Evolutionary conservation across 2,113 vertebrate genomes (phyloP).

Genomic region (Megaceryle torquata): DNA sequence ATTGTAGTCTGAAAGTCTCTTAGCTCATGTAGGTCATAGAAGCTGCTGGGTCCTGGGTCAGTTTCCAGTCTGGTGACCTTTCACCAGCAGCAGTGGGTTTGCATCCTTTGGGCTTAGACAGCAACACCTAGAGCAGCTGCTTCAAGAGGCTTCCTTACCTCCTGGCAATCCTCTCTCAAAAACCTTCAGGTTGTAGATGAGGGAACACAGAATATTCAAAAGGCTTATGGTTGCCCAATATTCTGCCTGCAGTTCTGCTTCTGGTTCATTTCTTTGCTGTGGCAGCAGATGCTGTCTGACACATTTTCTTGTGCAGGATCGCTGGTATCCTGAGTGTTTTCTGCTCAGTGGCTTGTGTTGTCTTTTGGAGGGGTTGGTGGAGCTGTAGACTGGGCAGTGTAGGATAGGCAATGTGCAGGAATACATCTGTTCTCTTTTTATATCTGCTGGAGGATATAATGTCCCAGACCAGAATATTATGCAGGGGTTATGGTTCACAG

Average conservation of each 20-base stretch:
- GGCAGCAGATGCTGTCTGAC: neutral
- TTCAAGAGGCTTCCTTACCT: neutral
- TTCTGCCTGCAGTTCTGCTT: neutral
- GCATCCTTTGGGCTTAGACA: neutral
- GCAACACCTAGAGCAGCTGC: neutral
- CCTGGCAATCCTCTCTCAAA: neutral
- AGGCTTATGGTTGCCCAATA: neutral
- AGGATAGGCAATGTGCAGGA: rapidly evolving
- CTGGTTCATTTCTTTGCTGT: constrained; percentile 9
- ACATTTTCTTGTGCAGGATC: neutral
- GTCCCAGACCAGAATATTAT: neutral
- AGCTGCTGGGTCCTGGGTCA: neutral
- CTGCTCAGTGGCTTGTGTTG: neutral
- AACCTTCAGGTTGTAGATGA: neutral
- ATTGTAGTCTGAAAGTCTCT: neutral
- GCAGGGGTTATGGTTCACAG: neutral
- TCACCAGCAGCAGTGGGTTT: neutral
- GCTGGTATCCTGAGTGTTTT: neutral
- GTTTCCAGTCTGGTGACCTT: constrained; percentile 25
- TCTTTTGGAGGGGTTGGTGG: neutral
- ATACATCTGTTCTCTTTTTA: neutral
- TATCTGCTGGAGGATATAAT: neutral
- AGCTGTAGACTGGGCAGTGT: neutral
- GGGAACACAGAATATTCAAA: neutral
- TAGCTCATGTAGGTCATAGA: neutral